Percentiles rank a stretch among this genome's conserved stretches.
Conservation (phyloP, 1,140 invertebrate genomes). For the Drosophila tsacasi region DNA sequence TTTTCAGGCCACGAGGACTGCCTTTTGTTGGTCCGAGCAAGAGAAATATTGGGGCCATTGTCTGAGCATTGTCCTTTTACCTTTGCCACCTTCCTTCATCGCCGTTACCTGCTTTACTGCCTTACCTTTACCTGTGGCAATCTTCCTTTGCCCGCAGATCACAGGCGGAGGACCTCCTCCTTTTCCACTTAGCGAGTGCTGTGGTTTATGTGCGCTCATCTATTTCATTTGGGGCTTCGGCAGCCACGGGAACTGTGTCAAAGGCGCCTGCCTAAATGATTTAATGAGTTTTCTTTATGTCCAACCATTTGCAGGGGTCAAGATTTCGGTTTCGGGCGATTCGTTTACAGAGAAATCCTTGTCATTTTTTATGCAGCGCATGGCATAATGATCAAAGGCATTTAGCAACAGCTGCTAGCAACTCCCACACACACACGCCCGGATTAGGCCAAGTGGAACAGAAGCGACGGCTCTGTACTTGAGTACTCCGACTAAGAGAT, state of each 20-base stretch:
- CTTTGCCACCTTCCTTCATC: constrained; percentile 33
- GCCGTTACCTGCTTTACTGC: constrained; percentile 8
- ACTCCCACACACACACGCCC: constrained; percentile 25
- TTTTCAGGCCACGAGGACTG: constrained; percentile 42
- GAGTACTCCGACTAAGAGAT: constrained; percentile 14
- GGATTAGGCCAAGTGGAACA: constrained; percentile 45
- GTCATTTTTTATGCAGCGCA: constrained; percentile 55
- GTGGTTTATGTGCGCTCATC: constrained; percentile 62
- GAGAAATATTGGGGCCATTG: constrained; percentile 67
- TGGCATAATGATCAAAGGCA: constrained; percentile 71
- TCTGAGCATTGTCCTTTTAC: constrained; percentile 63
- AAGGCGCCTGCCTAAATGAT: constrained; percentile 65
- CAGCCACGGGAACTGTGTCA: constrained; percentile 47
- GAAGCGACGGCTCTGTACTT: constrained; percentile 16
- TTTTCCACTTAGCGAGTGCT: constrained; percentile 31
- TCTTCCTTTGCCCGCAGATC: constrained; percentile 24
- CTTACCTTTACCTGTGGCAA: constrained; percentile 26
- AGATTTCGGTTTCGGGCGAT: constrained; percentile 44
- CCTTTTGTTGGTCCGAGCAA: constrained; percentile 41
- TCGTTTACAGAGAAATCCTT: constrained; percentile 32
- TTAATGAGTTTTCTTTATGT: constrained; percentile 77
- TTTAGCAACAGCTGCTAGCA: constrained; percentile 64
- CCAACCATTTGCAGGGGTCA: constrained; percentile 32
- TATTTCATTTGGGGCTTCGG: constrained; percentile 41
- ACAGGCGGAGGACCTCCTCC: constrained; percentile 7